Conservation (phyloP, 2,797 vertebrate genomes). For the Megalops cyprinoides region DNA sequence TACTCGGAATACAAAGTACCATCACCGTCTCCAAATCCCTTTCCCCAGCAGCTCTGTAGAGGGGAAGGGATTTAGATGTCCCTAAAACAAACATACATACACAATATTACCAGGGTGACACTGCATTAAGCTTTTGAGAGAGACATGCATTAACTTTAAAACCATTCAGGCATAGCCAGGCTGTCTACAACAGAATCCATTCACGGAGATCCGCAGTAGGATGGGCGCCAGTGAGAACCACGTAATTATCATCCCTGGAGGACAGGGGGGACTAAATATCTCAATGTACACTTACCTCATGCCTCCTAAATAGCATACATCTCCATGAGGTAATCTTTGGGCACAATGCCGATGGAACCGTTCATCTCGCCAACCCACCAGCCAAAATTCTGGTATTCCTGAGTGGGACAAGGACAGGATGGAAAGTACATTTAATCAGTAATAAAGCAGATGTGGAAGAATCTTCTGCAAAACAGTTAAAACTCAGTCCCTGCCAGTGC, state of each 20-base stretch:
- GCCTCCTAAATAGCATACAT: slow-evolving; percentile 85
- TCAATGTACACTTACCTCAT: slow-evolving; percentile 85
- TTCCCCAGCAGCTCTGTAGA: neutral
- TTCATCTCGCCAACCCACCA: slow-evolving; percentile 99
- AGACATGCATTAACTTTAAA: neutral
- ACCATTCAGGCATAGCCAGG: neutral
- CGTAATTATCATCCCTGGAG: neutral
- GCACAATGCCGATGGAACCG: slow-evolving; percentile 92
- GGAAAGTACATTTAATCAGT: neutral
- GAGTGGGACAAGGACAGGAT: slow-evolving; percentile 66
- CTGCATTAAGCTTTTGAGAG: no score
- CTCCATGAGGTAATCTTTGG: slow-evolving; percentile 93
- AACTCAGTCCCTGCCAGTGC: neutral
- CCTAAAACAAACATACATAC: neutral
- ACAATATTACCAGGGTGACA: no score
- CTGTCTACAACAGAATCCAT: neutral
- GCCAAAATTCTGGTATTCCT: slow-evolving; percentile 95
- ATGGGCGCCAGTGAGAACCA: neutral
- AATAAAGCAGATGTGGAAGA: neutral
- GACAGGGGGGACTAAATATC: neutral
- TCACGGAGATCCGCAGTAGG: neutral
- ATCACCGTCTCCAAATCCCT: neutral
- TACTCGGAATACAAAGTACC: no score
- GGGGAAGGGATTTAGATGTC: neutral
- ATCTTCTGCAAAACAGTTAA: neutral